Percentiles rank a stretch among this genome's conserved stretches.
phyloP scores from a whole-genome alignment of 1,140 invertebrate genomes.

The Nephotettix cincticeps region DNA sequence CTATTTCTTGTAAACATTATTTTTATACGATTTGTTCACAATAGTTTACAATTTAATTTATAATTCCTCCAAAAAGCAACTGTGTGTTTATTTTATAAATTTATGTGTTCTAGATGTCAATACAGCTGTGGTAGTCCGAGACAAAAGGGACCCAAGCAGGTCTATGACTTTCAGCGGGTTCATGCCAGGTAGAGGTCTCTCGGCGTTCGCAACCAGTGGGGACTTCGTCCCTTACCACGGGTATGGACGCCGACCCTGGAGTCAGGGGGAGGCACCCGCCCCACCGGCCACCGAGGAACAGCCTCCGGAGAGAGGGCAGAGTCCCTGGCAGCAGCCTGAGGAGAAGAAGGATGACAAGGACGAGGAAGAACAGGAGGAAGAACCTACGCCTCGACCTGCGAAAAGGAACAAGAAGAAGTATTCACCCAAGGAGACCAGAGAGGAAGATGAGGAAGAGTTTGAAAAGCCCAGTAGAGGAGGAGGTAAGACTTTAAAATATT shows the following conservation, averaged over 20 bases:
- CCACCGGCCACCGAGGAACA: constrained; percentile 1
- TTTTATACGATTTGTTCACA: too few relatives aligned
- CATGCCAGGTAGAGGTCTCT: constrained; percentile 36
- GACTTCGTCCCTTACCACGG: constrained; percentile 25
- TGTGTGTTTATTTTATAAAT: too few relatives aligned
- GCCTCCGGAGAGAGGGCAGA: background rate
- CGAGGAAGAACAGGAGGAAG: constrained; percentile 11
- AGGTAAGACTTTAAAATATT: background rate
- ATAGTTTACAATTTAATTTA: too few relatives aligned
- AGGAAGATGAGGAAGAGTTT: constrained; percentile 29
- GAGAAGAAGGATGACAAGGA: constrained; percentile 23
- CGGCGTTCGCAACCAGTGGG: constrained; percentile 33
- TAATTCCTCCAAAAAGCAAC: too few relatives aligned
- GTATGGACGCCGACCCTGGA: background rate
- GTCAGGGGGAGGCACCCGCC: background rate
- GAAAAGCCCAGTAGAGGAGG: constrained; percentile 22
- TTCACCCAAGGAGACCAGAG: background rate
- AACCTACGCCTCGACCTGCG: background rate
- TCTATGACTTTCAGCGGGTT: constrained; percentile 39
- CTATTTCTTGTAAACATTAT: too few relatives aligned
- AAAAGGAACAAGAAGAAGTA: constrained; percentile 17
- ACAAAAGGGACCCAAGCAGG: constrained; percentile 17
- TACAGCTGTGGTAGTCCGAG: background rate
- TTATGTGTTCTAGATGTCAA: background rate
- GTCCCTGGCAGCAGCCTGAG: background rate